These are phyloP conservation scores for Oegoconia quadripuncta DNA, from an alignment of 2,888 invertebrate genomes.

Conservation along the genomic window DNA sequence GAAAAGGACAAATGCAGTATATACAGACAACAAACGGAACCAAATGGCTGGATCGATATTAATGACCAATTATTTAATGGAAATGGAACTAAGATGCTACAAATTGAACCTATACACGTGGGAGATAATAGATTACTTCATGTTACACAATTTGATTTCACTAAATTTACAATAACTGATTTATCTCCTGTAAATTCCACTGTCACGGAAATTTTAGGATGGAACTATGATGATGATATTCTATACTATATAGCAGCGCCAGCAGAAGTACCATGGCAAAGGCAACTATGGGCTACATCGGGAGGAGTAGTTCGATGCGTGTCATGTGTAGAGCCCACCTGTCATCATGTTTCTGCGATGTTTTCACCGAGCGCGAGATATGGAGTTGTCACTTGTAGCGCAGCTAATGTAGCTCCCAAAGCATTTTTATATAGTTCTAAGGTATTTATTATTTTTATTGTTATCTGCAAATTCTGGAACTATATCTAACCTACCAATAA, in stretches of 20 bases:
- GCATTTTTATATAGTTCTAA: constrained; percentile 68
- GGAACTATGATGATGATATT: constrained; percentile 77
- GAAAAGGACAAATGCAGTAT: constrained; percentile 57
- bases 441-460: constrained; percentile 32
- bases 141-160: constrained; percentile 52
- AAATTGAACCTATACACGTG: constrained; percentile 50
- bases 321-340: constrained; percentile 83
- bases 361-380: constrained; percentile 64
- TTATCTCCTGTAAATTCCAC: constrained; percentile 80
- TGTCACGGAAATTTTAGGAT: constrained; percentile 80
- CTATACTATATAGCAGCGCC: constrained; percentile 85
- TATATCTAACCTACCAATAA: not conserved
- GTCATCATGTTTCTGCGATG: constrained; percentile 80
- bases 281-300: constrained; percentile 80
- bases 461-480: not conserved
- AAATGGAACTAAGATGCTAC: constrained; percentile 64
- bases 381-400: constrained; percentile 55
- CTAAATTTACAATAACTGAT: constrained; percentile 47
- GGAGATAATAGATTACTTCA: constrained; percentile 69
- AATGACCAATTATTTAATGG: constrained; percentile 73
- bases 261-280: constrained; percentile 81
- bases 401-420: constrained; percentile 52
- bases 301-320: constrained; percentile 80
- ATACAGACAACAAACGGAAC: constrained; percentile 68
- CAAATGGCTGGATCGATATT: constrained; percentile 85